Evolutionary conservation across 2,113 vertebrate genomes (phyloP), one percentile per base, ranked within the genome.

Genomic region (Ramphastos sulfuratus): DNA sequence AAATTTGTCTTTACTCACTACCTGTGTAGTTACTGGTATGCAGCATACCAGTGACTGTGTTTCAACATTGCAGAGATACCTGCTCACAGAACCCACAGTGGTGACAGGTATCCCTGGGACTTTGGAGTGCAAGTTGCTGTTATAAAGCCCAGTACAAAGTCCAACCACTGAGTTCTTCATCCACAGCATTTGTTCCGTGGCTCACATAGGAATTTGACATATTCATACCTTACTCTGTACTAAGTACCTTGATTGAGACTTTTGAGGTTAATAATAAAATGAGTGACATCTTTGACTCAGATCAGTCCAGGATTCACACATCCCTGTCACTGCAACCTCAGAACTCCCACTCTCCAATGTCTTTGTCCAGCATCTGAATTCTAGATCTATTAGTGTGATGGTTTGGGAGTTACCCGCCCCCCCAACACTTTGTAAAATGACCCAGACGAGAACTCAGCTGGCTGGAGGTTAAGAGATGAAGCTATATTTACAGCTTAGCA

Each of bases 101-200:
- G 17, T 10, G 30, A 58, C 30, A 58, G 56, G 17, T 58, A 58
- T 56, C 30, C 10, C 56, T 31, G 30, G 28, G 56, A 30, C 55
- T 56, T 28, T 30, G 5, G 28, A 56, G 55, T 30, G 30, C 56
- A 71, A 76, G 37, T 60, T 74, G 27, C 48, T 61, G 48, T 48
- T 50, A 50, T 2, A 61, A 93, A 95, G 78, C 56, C 42, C 64
- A 67, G 20, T 12, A 73, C 72, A 75, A 88, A 88, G 56, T 72
- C 87, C 82, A 85, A 56, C 50, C 48, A 52, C 65, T 28, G 48
- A 67, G 77, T n/a, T 89, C 73, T 75, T 83, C 91, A 92, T 64
- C 65, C 65, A 23, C 42, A 70, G 42, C n/a, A 75, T 71, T 37
- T 78, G 42, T 20, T 74, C 56, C 42, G 48, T 67, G 73, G 84